Conservation (phyloP, 2,113 vertebrate species). For the Nerophis lumbriciformis region DNA sequence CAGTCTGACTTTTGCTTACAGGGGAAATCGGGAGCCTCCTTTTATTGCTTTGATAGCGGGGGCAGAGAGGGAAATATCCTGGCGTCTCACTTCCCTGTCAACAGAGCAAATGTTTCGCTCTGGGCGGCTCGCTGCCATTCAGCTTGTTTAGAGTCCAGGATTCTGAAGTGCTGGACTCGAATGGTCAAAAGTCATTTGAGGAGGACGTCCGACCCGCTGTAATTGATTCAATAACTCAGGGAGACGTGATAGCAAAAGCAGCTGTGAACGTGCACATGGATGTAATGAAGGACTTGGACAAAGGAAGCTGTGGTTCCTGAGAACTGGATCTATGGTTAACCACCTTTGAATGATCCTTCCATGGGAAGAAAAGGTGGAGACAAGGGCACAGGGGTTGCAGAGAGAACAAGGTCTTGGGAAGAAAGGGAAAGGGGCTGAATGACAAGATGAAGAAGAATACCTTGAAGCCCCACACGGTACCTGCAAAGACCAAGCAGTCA, state of each 20-base stretch:
- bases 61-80: slow-evolving; percentile 22
- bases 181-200: slow-evolving; percentile 28
- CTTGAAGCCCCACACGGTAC: slow-evolving; percentile 32
- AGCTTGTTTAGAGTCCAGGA: slow-evolving; percentile 28
- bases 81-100: slow-evolving; percentile 48
- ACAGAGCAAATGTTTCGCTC: slow-evolving; percentile 46
- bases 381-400: slow-evolving; percentile 3
- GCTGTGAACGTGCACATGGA: slow-evolving; percentile 21
- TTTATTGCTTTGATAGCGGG: slow-evolving; percentile 40
- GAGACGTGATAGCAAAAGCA: slow-evolving; percentile 29
- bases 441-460: no score
- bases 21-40: slow-evolving; percentile 38
- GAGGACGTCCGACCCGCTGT: slow-evolving; percentile 20
- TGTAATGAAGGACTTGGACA: slow-evolving; percentile 57
- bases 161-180: slow-evolving; percentile 19
- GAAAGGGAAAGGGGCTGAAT: slow-evolving; percentile 41
- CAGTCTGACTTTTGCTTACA: slow-evolving; percentile 40
- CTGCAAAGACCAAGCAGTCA: slow-evolving; percentile 28
- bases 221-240: slow-evolving; percentile 18
- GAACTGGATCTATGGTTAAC: slow-evolving; percentile 60
- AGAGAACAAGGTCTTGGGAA: slow-evolving; percentile 11
- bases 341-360: slow-evolving; percentile 51
- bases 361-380: slow-evolving; percentile 34
- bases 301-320: slow-evolving; percentile 33
- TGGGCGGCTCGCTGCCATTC: slow-evolving; percentile 49